Evolutionary conservation across 2,113 vertebrate genomes (phyloP), one percentile per base, ranked within the genome.

Genomic region (Coregonus clupeaformis): DNA sequence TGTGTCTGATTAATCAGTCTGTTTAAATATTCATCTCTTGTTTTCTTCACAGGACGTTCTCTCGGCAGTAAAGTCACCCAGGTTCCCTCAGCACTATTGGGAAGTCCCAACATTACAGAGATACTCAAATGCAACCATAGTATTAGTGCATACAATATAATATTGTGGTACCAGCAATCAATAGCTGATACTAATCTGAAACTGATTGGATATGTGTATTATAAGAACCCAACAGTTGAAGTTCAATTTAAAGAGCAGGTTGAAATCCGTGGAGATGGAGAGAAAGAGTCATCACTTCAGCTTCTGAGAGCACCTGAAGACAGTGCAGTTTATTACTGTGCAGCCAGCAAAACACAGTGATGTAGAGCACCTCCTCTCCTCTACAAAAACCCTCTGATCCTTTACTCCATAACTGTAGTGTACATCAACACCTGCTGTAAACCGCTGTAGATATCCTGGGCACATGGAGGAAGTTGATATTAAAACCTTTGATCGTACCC

Each of bases 101-200:
- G 1, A 14, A 14, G 14, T 3, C 47, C 47, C 14, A 14, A 14
- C 3, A 13, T 11, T 13, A 49, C 9, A 13, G 76, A 74, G 9
- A 12, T 64, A 52, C 63, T 91, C 6, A 2, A 30, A 68, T 91
- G 89, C 70, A 79, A 20, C 0, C 89, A 90, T 22, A 22, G 16
- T 4, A 18, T 63, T 24, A 0, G 3, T 0, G 47, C 73, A 12
- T 80, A 69, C 62, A 70, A 77, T 6, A 42, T 71, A 30, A 89
- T 89, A 68, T 71, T 89, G 49, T 89, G 89, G 89, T 90, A 89
- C 83, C 85, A 83, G 60, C 42, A 16, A 22, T 5, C n/a, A 3
- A 30, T 6, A 0, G 64, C 67, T 55, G 68, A 85, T 49, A 55
- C 1, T 0, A 14, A 49, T 49, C 9, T 49, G 13, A 49, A 49